Base-by-base conservation (phyloP, 2,888 invertebrate genomes). In the Drosophila aldrichi region DNA sequence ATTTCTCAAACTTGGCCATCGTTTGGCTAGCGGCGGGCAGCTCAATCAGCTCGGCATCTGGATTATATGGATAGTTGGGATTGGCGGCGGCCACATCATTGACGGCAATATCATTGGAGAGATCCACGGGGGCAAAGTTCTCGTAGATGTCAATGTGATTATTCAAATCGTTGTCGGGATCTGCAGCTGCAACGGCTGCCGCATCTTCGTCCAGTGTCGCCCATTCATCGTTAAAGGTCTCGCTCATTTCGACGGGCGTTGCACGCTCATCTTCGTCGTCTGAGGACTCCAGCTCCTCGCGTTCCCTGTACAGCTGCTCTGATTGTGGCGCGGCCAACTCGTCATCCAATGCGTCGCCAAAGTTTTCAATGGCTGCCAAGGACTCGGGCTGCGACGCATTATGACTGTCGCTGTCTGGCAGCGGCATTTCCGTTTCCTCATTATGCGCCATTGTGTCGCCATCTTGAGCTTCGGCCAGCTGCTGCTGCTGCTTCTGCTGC, bases 41-140 rank as follows among this genome's bases (percentile, higher is more conserved):
- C 43, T 83, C 82, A 67, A 93, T 81, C 10, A 93, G 67, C 69
- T 93, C 93, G 0, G 93, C 93, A 74, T 93, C 92, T n/a, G 93
- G 92, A 89, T 93, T 90, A 20, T 79, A 52, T 10, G 91, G 89
- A 36, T 89, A 92, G 44, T 91, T 81, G 6, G 88, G 76, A 70
- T 91, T 84, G 40, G 91, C 89, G 20, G 92, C 92, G 22, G 92
- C 83, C 55, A 89, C 72, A 77, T 93, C 89, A 71, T 93, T 93
- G 40, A 93, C 89, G 12, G 90, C 92, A 76, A 93, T 92, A 69
- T 93, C 93, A 79, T 93, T 93, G 58, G 92, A 92, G 60, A 93
- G 83, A 89, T 93, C 93, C 40, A 91, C 76, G 41, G 93, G 93
- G 44, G 83, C 77, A 51, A 72, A 74, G 52, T 77, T 77, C 59